Percentiles rank a stretch among this genome's conserved stretches.
phyloP scores from a whole-genome alignment of 2,113 vertebrate species.

The Antechinus flavipes region DNA sequence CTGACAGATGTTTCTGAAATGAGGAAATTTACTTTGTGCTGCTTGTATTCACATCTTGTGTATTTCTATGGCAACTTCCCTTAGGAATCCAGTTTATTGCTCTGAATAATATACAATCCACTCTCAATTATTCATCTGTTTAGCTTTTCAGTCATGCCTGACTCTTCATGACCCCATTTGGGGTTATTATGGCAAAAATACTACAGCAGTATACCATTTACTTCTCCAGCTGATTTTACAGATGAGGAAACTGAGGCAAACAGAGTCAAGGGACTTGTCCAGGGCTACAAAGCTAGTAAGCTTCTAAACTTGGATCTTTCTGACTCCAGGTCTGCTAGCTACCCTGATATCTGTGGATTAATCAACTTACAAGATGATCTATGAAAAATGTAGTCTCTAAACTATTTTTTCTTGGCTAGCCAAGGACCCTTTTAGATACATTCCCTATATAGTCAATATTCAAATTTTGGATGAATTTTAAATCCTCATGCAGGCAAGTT shows the following conservation, averaged over 20 bases:
- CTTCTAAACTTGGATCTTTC: background rate
- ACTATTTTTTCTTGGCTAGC: background rate
- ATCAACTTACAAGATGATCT: background rate
- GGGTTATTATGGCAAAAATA: background rate
- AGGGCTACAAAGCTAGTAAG: background rate
- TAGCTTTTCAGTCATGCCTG: background rate
- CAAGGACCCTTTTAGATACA: background rate
- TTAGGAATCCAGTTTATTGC: background rate
- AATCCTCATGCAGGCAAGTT: background rate
- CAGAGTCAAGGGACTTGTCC: background rate
- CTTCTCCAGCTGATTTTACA: background rate
- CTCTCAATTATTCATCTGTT: background rate
- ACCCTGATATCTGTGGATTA: background rate
- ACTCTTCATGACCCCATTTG: background rate
- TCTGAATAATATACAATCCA: fast-evolving
- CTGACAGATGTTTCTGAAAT: background rate
- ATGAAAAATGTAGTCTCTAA: background rate
- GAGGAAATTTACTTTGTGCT: background rate
- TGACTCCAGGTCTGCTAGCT: background rate
- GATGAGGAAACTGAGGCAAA: background rate
- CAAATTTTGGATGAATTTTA: background rate
- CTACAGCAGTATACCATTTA: background rate
- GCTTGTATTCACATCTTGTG: background rate
- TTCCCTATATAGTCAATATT: background rate
- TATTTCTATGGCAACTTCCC: background rate